Evolutionary conservation across 2,888 invertebrate species (phyloP).

Genomic region (Aporophyla lueneburgensis): DNA sequence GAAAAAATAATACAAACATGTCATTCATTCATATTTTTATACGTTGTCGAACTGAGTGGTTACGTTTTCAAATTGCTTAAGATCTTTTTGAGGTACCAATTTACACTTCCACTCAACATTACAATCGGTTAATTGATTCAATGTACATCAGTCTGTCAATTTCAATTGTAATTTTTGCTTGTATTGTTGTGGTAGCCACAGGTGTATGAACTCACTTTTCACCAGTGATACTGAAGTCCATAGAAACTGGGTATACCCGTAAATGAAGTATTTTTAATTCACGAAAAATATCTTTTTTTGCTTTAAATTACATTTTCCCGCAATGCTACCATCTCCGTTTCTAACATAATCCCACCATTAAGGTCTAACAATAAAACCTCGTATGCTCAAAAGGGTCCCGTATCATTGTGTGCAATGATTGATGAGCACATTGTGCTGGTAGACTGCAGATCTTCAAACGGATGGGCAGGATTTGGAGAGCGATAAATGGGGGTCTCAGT

Average conservation of each 20-base stretch:
- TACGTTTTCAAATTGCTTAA: neutral
- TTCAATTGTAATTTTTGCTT: too few species aligned
- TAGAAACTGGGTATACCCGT: too few species aligned
- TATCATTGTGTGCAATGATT: constrained; percentile 55
- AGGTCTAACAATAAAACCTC: constrained; percentile 35
- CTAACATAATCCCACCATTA: neutral
- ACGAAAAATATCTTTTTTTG: too few species aligned
- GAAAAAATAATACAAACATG: too few species aligned
- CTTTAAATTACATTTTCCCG: too few species aligned
- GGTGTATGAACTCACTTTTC: too few species aligned
- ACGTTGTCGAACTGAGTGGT: neutral
- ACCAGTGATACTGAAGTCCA: too few species aligned
- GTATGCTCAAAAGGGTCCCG: constrained; percentile 24
- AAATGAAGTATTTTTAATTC: too few species aligned
- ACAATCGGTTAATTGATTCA: neutral
- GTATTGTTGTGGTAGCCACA: too few species aligned
- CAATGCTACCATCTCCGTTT: too few species aligned
- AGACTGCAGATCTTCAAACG: constrained; percentile 22
- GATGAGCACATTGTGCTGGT: constrained; percentile 28
- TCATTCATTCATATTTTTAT: neutral
- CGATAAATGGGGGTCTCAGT: constrained; percentile 44
- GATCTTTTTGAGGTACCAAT: too few species aligned
- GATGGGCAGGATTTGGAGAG: constrained; percentile 27
- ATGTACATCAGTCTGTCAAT: neutral
- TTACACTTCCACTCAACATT: neutral